phyloP scores from a whole-genome alignment of 2,113 vertebrate genomes.

The Tor tambroides region DNA sequence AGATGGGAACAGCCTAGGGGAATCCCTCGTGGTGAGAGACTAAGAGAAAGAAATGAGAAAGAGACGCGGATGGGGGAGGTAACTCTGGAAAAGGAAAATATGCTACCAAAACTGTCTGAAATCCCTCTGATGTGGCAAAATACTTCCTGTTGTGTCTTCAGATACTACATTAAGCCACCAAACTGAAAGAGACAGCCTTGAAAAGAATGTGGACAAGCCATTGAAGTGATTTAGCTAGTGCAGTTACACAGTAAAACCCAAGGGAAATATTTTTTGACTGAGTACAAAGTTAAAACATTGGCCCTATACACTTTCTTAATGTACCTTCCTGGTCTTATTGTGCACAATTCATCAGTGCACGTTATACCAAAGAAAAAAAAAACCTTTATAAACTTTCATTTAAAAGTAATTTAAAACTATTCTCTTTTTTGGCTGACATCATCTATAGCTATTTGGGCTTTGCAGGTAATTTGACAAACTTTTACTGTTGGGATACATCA shows the following conservation, averaged over 20 bases:
- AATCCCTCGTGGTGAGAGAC: slow-evolving; percentile 52
- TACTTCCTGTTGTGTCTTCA: slow-evolving; percentile 54
- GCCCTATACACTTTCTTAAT: neutral
- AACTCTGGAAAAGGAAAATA: slow-evolving; percentile 11
- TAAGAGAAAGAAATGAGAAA: slow-evolving; percentile 14
- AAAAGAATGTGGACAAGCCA: neutral
- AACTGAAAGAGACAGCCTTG: neutral
- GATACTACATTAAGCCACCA: slow-evolving; percentile 27
- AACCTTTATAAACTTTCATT: neutral
- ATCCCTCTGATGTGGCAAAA: slow-evolving; percentile 56
- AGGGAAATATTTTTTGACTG: neutral
- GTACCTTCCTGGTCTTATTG: neutral
- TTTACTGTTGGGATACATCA: neutral
- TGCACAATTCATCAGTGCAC: neutral
- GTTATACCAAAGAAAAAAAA: neutral
- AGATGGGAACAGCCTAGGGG: slow-evolving; percentile 53
- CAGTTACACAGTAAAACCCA: neutral
- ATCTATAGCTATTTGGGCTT: neutral
- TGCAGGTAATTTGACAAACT: neutral
- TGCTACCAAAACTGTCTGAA: neutral
- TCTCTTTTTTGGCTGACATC: neutral
- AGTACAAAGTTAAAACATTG: neutral
- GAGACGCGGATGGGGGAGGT: neutral
- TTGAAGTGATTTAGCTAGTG: neutral
- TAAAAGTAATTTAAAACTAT: neutral